Conservation (phyloP, 2,888 invertebrate genomes). For the Candidula unifasciata region DNA sequence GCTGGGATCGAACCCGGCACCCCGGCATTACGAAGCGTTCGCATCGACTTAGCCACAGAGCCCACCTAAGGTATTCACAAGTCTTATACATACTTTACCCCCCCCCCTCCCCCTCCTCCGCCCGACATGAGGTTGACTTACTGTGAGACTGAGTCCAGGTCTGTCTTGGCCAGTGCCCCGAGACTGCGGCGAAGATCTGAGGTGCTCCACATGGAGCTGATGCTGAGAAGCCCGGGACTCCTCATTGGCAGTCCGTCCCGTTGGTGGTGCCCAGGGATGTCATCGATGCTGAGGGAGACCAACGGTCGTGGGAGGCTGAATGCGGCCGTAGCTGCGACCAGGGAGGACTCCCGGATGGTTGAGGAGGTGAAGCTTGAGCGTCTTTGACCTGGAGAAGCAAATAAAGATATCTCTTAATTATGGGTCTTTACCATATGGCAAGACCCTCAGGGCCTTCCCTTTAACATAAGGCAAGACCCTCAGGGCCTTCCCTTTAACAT, state of each 20-base stretch:
- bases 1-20: too few species aligned
- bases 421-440: too few species aligned
- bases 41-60: too few species aligned
- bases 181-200: constrained; percentile 50
- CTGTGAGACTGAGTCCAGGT: constrained; percentile 54
- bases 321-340: neutral
- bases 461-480: too few species aligned
- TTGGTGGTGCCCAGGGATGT: constrained; percentile 53
- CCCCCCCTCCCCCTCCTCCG: neutral
- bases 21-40: too few species aligned
- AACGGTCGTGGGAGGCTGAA: constrained; percentile 48
- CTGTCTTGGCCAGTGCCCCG: constrained; percentile 26
- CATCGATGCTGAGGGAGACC: constrained; percentile 56
- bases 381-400: constrained; percentile 50
- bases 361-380: constrained; percentile 56
- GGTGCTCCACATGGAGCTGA: constrained; percentile 66
- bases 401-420: neutral
- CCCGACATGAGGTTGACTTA: constrained; percentile 44
- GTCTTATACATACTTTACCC: too few species aligned
- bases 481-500: too few species aligned
- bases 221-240: constrained; percentile 69
- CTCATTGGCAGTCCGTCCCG: constrained; percentile 56
- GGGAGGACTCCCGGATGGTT: constrained; percentile 46
- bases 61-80: too few species aligned
- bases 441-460: too few species aligned